A percentile compares a stretch with the other conserved stretches of the same genome.
Evolutionary conservation across 2,888 invertebrate genomes (phyloP).

Genomic region (Agrypnus murinus): DNA sequence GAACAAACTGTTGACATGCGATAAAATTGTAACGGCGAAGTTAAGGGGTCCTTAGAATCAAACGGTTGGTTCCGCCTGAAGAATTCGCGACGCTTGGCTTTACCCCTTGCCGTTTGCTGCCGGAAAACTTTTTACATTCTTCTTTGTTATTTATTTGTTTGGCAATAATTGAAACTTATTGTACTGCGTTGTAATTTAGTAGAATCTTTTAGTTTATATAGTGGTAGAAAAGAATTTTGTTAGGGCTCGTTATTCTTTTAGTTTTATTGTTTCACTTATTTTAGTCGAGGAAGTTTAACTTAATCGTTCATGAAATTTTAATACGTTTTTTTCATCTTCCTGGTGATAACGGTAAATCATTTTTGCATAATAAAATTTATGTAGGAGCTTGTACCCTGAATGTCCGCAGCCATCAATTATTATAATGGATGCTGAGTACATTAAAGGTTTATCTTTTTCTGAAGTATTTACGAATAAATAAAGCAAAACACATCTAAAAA

Average conservation of each 20-base stretch:
- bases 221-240: constrained; percentile 36
- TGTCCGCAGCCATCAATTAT: too few relatives aligned
- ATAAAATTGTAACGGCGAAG: constrained; percentile 5
- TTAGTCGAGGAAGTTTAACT: neutral
- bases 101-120: constrained; percentile 40
- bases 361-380: too few relatives aligned
- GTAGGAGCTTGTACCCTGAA: too few relatives aligned
- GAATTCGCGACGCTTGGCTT: constrained; percentile 25
- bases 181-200: constrained; percentile 44
- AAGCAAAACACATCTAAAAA: too few relatives aligned
- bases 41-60: neutral
- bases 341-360: too few relatives aligned
- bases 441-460: too few relatives aligned
- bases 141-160: constrained; percentile 50
- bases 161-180: constrained; percentile 48
- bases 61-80: constrained; percentile 34
- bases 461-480: too few relatives aligned
- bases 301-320: too few relatives aligned
- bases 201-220: constrained; percentile 44
- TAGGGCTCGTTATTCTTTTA: neutral
- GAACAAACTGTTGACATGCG: constrained; percentile 11
- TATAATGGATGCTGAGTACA: too few relatives aligned
- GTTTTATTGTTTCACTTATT: constrained; percentile 1
- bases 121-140: constrained; percentile 48
- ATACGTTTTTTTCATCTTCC: too few relatives aligned